Conservation (phyloP, 2,113 vertebrate species). For the Rattus norvegicus region GRCr8 NC_086022.1:11550001-11550500, state of each 20-base stretch:
- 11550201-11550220: neutral
- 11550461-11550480: neutral
- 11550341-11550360: neutral
- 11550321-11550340: neutral
- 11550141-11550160: neutral
- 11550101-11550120: neutral
- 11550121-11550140: neutral
- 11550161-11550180: neutral
- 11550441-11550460: too few relatives aligned
- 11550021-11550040: neutral
- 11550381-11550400: too few relatives aligned
- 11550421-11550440: too few relatives aligned
- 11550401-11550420: too few relatives aligned
- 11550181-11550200: neutral
- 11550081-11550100: rapidly evolving
- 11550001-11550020: neutral
- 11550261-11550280: neutral
- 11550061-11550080: neutral
- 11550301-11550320: neutral
- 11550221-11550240: neutral
- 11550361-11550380: too few relatives aligned
- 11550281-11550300: too few relatives aligned
- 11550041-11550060: neutral
- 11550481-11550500: neutral
- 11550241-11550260: neutral